Evolutionary conservation across 2,797 vertebrate genomes (phyloP), one percentile per base, ranked within the genome.

Genomic region (Melanotaenia pygmaea): DNA sequence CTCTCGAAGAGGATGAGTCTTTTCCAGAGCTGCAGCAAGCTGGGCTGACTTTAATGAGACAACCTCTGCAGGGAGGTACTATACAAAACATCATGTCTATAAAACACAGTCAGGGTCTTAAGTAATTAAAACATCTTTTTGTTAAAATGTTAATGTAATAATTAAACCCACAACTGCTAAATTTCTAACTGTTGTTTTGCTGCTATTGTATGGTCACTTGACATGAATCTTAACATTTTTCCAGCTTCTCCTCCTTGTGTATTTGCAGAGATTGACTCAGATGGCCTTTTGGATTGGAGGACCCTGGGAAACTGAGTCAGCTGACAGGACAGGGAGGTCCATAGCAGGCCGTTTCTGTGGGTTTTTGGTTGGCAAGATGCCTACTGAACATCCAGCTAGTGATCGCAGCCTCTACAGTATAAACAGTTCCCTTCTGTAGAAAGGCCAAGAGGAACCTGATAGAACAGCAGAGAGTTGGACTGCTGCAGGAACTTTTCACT

Each of bases 291-390:
- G 90, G 82, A 88, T 83, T 67, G 73, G 80, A 74, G 86, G 91
- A 90, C 87, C 93, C 89, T 94, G 93, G 92, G 93, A 95, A 95
- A 92, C 74, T 0, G 51, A 92, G 90, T 94, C 94, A 93, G 92
- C 92, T 94, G 93, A 94, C 88, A 85, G 75, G 90, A 92, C 87
- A 83, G 79, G 79, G 83, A 79, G 90, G 88, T 89, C 86, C 72
- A 79, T 14, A 77, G 77, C 78, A 40, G 70, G 38, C 83, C 1
- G 81, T 91, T 89, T 93, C 87, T 82, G 79, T 72, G 87, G 91
- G 88, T 81, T 80, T 84, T 60, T 63, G 71, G 47, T 88, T 94
- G 93, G 93, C 88, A 53, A 5, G 50, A 66, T 4, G 86, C 92
- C 89, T 72, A 83, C 72, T 57, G 78, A 86, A 86, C 86, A 82